Evolutionary conservation across 2,888 invertebrate species (phyloP).

Genomic region (Auanema sp.): DNA sequence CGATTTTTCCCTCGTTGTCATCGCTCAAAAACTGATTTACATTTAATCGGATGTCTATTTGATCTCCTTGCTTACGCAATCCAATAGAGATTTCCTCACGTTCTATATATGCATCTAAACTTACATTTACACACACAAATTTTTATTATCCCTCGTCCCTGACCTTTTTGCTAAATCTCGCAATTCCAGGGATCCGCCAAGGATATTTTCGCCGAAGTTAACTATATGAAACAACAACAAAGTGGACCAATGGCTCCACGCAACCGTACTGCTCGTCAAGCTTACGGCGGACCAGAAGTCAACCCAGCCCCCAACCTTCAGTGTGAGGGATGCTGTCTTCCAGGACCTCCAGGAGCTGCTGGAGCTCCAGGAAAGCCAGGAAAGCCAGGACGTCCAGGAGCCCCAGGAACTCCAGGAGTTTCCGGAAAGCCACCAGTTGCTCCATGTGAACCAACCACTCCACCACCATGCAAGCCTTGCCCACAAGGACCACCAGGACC

Average conservation of each 20-base stretch:
- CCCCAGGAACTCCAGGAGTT: slow-evolving; percentile 49
- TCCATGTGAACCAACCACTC: slow-evolving; percentile 47
- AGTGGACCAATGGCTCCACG: slow-evolving; percentile 41
- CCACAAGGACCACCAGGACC: slow-evolving; percentile 55
- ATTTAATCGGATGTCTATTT: too few relatives aligned
- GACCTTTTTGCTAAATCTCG: too few relatives aligned
- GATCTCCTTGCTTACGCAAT: too few relatives aligned
- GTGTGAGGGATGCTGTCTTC: slow-evolving; percentile 52
- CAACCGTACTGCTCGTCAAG: slow-evolving; percentile 56
- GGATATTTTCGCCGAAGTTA: slow-evolving; percentile 58
- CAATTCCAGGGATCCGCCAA: slow-evolving; percentile 55
- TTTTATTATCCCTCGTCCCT: too few relatives aligned
- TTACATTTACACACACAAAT: too few relatives aligned
- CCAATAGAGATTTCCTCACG: too few relatives aligned
- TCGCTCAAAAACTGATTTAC: neutral
- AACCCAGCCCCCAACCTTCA: slow-evolving; percentile 44
- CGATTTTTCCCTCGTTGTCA: neutral
- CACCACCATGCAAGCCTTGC: slow-evolving; percentile 53
- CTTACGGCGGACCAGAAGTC: slow-evolving; percentile 37
- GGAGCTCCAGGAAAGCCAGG: slow-evolving; percentile 43
- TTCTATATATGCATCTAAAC: too few relatives aligned
- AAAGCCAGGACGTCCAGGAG: slow-evolving; percentile 54
- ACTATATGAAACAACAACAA: slow-evolving; percentile 48
- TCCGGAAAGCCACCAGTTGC: slow-evolving; percentile 45
- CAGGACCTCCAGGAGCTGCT: slow-evolving; percentile 58